Percentiles rank a stretch among this genome's conserved stretches.
Evolutionary conservation across 2,113 vertebrate species (phyloP).

Genomic region (Damaliscus lunatus): DNA sequence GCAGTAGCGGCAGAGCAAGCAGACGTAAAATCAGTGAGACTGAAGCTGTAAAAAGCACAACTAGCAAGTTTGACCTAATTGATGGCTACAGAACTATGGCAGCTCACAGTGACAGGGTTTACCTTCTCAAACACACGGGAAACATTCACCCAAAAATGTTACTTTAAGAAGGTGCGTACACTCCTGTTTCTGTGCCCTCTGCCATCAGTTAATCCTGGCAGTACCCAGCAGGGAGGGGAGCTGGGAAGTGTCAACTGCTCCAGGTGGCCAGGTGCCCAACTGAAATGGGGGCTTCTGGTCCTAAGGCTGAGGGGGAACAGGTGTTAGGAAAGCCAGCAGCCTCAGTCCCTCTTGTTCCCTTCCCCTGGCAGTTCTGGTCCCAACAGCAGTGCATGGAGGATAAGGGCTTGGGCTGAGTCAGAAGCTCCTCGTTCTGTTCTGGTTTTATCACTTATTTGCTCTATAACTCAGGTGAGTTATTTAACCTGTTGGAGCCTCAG

Average conservation of each 20-base stretch:
- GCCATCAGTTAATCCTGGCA: background rate
- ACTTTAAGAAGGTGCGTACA: background rate
- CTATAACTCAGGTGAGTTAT: background rate
- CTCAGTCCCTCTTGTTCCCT: background rate
- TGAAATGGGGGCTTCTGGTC: background rate
- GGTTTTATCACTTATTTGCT: background rate
- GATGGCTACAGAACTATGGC: background rate
- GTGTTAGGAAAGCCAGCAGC: too few species aligned
- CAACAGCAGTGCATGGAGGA: background rate
- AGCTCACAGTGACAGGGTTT: background rate
- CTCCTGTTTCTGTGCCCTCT: rapidly evolving
- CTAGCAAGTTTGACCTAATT: background rate
- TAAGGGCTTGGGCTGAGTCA: background rate
- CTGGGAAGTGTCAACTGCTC: background rate
- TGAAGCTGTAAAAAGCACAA: background rate
- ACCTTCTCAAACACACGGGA: background rate
- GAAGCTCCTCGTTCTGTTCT: too few species aligned
- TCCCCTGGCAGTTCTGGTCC: background rate
- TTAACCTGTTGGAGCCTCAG: background rate
- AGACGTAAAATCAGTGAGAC: background rate
- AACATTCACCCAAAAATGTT: too few species aligned
- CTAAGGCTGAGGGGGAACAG: background rate
- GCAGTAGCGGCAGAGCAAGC: background rate
- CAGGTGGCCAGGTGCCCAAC: background rate
- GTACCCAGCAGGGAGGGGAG: too few species aligned